These are phyloP conservation scores for Ceyx margarethae DNA, from an alignment of 2,113 vertebrate genomes.

Conservation along the genomic window DNA sequence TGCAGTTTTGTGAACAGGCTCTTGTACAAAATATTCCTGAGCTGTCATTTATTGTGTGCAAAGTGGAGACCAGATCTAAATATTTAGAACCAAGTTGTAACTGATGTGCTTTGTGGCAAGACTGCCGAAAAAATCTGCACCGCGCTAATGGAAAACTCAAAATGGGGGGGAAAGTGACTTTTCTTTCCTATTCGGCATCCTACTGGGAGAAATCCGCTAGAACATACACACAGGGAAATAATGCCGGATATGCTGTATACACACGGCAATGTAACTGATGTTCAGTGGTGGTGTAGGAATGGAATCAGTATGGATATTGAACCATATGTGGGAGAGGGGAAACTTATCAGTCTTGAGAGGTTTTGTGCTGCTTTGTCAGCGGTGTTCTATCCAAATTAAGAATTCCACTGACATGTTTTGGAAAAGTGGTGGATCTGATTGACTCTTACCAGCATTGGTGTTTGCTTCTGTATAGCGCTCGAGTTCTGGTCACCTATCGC, in stretches of 20 bases:
- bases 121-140: background rate
- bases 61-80: background rate
- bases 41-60: background rate
- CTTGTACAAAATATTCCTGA: background rate
- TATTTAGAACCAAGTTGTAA: background rate
- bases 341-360: background rate
- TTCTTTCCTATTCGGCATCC: background rate
- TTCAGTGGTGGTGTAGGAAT: background rate
- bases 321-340: background rate
- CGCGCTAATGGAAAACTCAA: background rate
- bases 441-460: rapidly evolving
- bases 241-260: rapidly evolving
- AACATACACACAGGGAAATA: background rate
- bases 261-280: rapidly evolving
- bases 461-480: background rate
- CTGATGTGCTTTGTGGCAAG: background rate
- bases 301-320: background rate
- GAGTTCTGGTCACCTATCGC: background rate
- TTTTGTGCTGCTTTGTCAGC: background rate
- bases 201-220: background rate
- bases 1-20: background rate
- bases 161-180: background rate
- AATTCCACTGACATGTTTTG: background rate
- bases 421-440: background rate
- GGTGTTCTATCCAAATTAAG: background rate